Base-by-base conservation (phyloP, 2,113 vertebrate genomes). In the Phainopepla nitens region DNA sequence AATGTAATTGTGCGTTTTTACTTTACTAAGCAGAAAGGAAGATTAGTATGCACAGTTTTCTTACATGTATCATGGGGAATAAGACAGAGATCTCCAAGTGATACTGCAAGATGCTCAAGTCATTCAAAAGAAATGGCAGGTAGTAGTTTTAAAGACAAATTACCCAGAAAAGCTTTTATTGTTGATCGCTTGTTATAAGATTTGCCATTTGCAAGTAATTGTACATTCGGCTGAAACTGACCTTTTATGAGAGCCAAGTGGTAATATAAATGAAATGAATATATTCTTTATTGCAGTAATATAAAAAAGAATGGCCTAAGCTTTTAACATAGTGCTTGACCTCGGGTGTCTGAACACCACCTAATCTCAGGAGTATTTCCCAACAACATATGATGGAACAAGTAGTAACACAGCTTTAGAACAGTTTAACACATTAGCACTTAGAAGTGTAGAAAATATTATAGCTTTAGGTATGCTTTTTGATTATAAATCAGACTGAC, bases 171-270 rank as follows among this genome's bases (percentile, higher is more conserved):
- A 94, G 91, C 91, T 96, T 96, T 97, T 96, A 96, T 95, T 97
- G 96, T 95, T 98, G 94, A 96, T 97, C 91, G 92, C 97, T 96
- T 97, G 87, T 96, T 93, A 91, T 85, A 95, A 97, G 93, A 98
- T 94, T 96, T 97, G 93, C 89, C 95, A 97, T 97, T 98, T 97
- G 77, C 89, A 95, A 97, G 76, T 90, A 95, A 96, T 97, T 98
- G 97, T 97, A 96, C 90, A 96, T 97, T 97, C 94, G 89, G 77
- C 79, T 92, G 93, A 97, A 97, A 97, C 85, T 95, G 95, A 96
- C 96, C 97, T 98, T 98, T 98, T 96, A 97, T 96, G 97, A 97
- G 85, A 97, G 95, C 92, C 95, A 97, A 96, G 87, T 96, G 96
- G 92, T 89, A 97, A 96, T 96, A 94, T 95, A 98, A 97, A 95